Percentiles rank a stretch among this genome's conserved stretches.
phyloP scores from a whole-genome alignment of 1,140 invertebrate species.

The Dermatophagoides farinae region DNA sequence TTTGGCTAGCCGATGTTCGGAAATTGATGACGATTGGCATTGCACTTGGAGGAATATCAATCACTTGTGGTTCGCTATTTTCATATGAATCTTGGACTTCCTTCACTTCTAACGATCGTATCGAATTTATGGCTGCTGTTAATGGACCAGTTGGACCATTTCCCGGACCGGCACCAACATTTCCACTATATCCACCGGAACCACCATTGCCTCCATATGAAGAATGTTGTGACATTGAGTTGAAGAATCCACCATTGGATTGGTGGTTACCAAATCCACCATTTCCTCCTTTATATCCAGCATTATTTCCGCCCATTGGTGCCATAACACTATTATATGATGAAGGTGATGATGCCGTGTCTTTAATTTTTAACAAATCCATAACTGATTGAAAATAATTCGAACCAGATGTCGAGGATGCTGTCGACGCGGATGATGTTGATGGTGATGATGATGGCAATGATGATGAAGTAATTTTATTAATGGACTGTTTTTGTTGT shows the following conservation, averaged over 20 bases:
- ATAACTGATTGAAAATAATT: not conserved
- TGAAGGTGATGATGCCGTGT: not conserved
- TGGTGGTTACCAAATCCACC: too few relatives aligned
- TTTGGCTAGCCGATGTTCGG: constrained; percentile 1
- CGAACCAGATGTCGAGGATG: not conserved
- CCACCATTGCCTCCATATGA: not conserved
- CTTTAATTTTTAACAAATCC: not conserved
- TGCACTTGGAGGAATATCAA: constrained; percentile 6
- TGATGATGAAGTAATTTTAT: not conserved
- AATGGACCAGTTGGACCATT: not conserved
- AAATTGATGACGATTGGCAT: constrained; percentile 8
- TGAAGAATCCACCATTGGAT: too few relatives aligned
- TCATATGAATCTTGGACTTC: constrained; percentile 4
- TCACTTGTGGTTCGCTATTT: constrained; percentile 2
- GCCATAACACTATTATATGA: too few relatives aligned
- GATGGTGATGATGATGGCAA: not conserved
- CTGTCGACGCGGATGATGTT: not conserved
- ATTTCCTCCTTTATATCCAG: not conserved
- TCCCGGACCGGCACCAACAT: not conserved
- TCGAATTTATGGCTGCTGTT: constrained; percentile 6
- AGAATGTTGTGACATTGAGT: not conserved
- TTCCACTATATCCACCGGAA: not conserved
- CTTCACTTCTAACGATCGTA: constrained; percentile 2
- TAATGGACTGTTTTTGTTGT: not conserved
- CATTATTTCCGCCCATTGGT: not conserved